Evolutionary conservation across 2,113 vertebrate genomes (phyloP).

Genomic region (Paramormyrops kingsleyae): DNA sequence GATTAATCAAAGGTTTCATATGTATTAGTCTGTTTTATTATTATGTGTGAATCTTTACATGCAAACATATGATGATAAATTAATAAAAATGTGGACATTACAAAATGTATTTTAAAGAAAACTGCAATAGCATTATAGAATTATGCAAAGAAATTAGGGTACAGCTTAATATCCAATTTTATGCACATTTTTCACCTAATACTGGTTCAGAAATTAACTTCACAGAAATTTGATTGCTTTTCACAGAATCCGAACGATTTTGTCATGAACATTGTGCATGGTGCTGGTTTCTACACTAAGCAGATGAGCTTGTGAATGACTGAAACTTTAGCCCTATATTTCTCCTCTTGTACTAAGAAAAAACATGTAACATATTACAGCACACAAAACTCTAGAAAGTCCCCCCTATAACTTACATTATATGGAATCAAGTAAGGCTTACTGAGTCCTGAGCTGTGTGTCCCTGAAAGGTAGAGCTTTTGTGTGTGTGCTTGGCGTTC

Average conservation of each 20-base stretch:
- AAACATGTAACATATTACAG: background rate
- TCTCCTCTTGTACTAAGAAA: background rate
- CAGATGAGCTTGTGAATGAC: background rate
- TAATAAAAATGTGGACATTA: background rate
- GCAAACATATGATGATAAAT: background rate
- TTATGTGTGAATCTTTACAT: background rate
- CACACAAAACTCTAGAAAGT: background rate
- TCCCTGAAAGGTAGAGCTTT: slow-evolving; percentile 21
- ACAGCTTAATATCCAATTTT: background rate
- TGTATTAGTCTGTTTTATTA: background rate
- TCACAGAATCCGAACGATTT: background rate
- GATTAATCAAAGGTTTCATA: background rate
- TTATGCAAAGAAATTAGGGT: background rate
- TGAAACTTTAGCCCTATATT: background rate
- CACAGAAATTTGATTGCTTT: background rate
- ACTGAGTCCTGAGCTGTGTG: slow-evolving; percentile 14
- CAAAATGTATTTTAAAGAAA: background rate
- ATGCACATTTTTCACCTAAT: background rate
- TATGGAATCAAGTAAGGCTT: background rate
- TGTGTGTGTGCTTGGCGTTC: slow-evolving; percentile 41
- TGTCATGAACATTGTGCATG: background rate
- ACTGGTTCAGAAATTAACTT: background rate
- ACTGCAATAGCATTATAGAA: background rate
- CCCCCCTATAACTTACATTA: background rate
- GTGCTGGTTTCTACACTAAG: background rate